A percentile compares a stretch with the other conserved stretches of the same genome.
These are phyloP conservation scores for Diprion similis DNA, from an alignment of 1,140 invertebrate species.

Conservation along the genomic window DNA sequence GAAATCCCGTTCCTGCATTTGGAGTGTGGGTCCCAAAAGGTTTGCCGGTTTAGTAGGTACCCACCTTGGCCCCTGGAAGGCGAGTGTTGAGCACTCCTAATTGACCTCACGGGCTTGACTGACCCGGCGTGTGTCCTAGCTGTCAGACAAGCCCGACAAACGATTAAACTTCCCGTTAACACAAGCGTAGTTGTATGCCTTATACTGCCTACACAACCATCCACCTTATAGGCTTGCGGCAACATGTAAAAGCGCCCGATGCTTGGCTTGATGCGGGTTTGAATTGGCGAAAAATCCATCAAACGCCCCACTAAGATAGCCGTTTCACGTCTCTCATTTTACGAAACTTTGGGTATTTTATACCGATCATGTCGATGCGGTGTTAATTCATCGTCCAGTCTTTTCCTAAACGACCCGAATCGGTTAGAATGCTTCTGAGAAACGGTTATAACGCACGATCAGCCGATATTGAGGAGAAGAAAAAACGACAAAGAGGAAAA, in stretches of 20 bases:
- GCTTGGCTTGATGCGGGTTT: background rate
- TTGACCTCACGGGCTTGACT: constrained; percentile 57
- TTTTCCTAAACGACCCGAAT: too few species aligned
- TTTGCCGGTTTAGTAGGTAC: constrained; percentile 1
- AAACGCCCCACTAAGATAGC: background rate
- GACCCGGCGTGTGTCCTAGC: constrained; percentile 58
- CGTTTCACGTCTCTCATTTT: background rate
- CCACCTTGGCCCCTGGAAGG: constrained; percentile 25
- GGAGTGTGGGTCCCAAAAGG: background rate
- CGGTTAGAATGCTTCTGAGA: too few species aligned
- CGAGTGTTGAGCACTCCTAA: constrained; percentile 60
- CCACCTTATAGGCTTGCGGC: background rate
- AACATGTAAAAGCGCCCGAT: background rate
- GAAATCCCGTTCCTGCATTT: background rate
- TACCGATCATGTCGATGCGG: too few species aligned
- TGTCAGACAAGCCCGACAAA: constrained; percentile 53
- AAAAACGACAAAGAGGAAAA: too few species aligned
- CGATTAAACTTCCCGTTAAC: constrained; percentile 61
- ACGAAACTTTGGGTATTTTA: too few species aligned
- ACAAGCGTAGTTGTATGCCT: constrained; percentile 18
- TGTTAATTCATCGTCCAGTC: too few species aligned
- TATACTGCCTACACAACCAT: background rate
- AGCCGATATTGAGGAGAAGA: too few species aligned
- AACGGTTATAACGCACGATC: too few species aligned
- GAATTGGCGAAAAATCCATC: background rate